Base-by-base conservation (phyloP, 2,888 invertebrate genomes). In the Odontocerum albicorne region DNA sequence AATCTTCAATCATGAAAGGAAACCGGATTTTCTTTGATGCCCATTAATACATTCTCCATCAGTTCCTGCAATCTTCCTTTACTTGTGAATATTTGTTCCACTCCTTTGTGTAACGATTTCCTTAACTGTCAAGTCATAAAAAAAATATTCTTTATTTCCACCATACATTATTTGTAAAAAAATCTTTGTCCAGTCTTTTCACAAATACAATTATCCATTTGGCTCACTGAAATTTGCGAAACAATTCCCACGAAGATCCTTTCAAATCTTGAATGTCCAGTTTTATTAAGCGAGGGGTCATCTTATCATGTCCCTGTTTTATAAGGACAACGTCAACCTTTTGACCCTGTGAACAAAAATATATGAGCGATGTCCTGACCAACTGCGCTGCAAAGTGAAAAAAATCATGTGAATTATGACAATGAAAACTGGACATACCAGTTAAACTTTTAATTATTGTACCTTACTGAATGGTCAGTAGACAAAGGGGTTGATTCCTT, bases 261-360 rank as follows among this genome's bases (percentile, higher is more conserved):
- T 50, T 32, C 20, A 40, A 20, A 56, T 59, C 59, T 19, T 39
- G 59, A 56, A 49, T 49, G 55, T 59, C 59, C 59, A 56, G 59
- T 59, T 56, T 17, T 22, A 15, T 31, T 35, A 6, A 32, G 16
- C 42, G 40, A 40, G 32, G 49, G 59, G 59, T 59, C 59, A 59
- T 59, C 59, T 59, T 59, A 59, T 59, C 59, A 59, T 59, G 56
- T 59, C 55, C 52, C 16, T n/a, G n/a, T n/a, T n/a, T n/a, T n/a
- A 45, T 38, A 32, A 21, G 50, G 45, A 49, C 49, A 49, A 21
- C 35, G 43, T 39, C 49, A 38, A 43, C 31, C 54, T 44, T 31
- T 43, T 22, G 43, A 46, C 43, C 20, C 42, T 33, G 42, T 36
- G 16, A 13, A 50, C 43, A 33, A 42, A 22, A 33, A 31, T 31